Conservation (phyloP, 1,140 invertebrate genomes). For the Brachionus rubens region DNA sequence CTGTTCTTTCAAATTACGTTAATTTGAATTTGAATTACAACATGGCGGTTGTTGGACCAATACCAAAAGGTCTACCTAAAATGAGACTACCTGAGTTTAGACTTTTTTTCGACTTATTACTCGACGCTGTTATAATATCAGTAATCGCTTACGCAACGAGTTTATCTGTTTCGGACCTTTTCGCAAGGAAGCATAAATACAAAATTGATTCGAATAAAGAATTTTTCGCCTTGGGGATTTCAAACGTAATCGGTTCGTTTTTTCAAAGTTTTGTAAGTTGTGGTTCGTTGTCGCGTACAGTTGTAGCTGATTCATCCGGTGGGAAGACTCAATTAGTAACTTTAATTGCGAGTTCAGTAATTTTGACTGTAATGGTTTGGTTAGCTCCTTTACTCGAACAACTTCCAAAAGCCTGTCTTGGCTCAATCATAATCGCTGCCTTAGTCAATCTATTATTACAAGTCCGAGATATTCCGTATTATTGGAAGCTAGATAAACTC, state of each 20-base stretch:
- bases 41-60: constrained; percentile 50
- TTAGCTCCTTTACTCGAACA: constrained; percentile 8
- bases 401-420: constrained; percentile 45
- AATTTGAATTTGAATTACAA: constrained; percentile 48
- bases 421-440: constrained; percentile 30
- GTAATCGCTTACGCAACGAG: constrained; percentile 60
- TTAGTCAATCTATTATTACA: constrained; percentile 6
- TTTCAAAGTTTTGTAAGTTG: constrained; percentile 51
- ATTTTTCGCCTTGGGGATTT: constrained; percentile 51
- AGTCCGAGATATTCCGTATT: constrained; percentile 20
- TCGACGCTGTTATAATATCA: constrained; percentile 56
- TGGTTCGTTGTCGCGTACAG: constrained; percentile 50
- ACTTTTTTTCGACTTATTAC: constrained; percentile 50
- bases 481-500: constrained; percentile 27
- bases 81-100: constrained; percentile 50
- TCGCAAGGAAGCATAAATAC: constrained; percentile 61
- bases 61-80: constrained; percentile 57
- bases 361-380: constrained; percentile 47
- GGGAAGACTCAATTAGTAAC: constrained; percentile 52
- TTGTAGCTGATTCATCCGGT: constrained; percentile 50
- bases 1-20: constrained; percentile 46
- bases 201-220: constrained; percentile 61
- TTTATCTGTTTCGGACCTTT: constrained; percentile 62
- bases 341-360: constrained; percentile 46
- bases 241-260: constrained; percentile 50